phyloP scores from a whole-genome alignment of 2,888 invertebrate species.

The Erannis defoliaria region DNA sequence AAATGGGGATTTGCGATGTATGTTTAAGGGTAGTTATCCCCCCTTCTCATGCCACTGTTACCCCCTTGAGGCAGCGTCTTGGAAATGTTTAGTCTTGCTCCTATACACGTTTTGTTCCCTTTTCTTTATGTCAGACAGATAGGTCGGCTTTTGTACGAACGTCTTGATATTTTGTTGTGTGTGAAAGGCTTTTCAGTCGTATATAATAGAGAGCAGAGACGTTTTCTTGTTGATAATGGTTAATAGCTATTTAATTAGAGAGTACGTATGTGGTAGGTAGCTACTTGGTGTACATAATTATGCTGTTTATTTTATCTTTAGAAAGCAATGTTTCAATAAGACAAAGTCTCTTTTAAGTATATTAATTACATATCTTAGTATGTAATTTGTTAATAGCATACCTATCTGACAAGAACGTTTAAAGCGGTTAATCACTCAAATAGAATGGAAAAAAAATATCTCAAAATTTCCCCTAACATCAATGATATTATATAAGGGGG shows the following conservation, averaged over 20 bases:
- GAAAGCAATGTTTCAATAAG: not conserved
- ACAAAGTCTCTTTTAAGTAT: not conserved
- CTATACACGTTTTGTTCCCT: conserved; percentile 80
- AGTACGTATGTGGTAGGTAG: conserved; percentile 4
- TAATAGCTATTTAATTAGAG: conserved; percentile 34
- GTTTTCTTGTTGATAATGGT: conserved; percentile 33
- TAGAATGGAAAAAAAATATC: too few relatives aligned
- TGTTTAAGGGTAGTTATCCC: conserved; percentile 50
- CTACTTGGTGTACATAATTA: not conserved
- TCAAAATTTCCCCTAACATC: too few relatives aligned
- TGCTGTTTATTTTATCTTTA: not conserved
- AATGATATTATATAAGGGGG: too few relatives aligned
- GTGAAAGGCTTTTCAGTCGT: conserved; percentile 40
- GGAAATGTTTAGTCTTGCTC: conserved; percentile 79
- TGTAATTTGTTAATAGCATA: too few relatives aligned
- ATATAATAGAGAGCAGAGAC: conserved; percentile 31
- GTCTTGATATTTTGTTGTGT: conserved; percentile 44
- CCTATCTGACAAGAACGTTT: too few relatives aligned
- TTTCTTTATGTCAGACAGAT: conserved; percentile 72
- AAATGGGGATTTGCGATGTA: conserved; percentile 16
- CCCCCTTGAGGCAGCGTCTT: conserved; percentile 72
- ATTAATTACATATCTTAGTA: too few relatives aligned
- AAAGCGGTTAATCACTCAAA: too few relatives aligned
- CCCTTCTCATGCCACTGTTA: conserved; percentile 48
- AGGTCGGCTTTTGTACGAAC: conserved; percentile 48